phyloP scores from a whole-genome alignment of 2,888 invertebrate species.

The Volucella inanis region DNA sequence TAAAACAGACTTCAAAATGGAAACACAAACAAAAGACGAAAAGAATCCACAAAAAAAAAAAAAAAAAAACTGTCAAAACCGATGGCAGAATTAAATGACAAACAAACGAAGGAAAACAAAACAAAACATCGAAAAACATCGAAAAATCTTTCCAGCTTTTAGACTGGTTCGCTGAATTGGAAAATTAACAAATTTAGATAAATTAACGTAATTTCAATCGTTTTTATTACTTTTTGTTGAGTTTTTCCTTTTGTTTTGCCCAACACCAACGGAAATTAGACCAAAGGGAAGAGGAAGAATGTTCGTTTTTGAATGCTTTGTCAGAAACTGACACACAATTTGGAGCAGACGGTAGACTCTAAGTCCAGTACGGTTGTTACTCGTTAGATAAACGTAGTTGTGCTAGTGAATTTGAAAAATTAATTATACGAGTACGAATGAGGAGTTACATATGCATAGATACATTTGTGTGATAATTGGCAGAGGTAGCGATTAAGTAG shows the following conservation, averaged over 20 bases:
- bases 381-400: slow-evolving; percentile 25
- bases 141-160: slow-evolving; percentile 39
- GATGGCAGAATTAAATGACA: neutral
- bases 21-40: slow-evolving; percentile 47
- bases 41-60: slow-evolving; percentile 14
- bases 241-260: slow-evolving; percentile 9
- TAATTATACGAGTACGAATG: slow-evolving; percentile 47
- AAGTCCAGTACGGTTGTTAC: neutral
- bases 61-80: slow-evolving; percentile 11
- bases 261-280: slow-evolving; percentile 49
- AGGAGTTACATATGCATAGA: no score
- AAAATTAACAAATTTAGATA: slow-evolving; percentile 70
- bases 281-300: slow-evolving; percentile 13
- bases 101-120: neutral
- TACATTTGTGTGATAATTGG: slow-evolving; percentile 62
- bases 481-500: slow-evolving; percentile 48
- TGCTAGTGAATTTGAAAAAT: slow-evolving; percentile 58
- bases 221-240: slow-evolving; percentile 23
- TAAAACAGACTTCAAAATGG: slow-evolving; percentile 31
- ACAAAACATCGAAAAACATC: neutral
- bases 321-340: slow-evolving; percentile 36
- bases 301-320: no score
- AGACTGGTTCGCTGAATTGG: slow-evolving; percentile 70
- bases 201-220: slow-evolving; percentile 55
- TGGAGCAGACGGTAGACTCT: slow-evolving; percentile 1